Evolutionary conservation across 2,797 vertebrate genomes (phyloP).

Genomic region (Protonibea diacanthus): DNA sequence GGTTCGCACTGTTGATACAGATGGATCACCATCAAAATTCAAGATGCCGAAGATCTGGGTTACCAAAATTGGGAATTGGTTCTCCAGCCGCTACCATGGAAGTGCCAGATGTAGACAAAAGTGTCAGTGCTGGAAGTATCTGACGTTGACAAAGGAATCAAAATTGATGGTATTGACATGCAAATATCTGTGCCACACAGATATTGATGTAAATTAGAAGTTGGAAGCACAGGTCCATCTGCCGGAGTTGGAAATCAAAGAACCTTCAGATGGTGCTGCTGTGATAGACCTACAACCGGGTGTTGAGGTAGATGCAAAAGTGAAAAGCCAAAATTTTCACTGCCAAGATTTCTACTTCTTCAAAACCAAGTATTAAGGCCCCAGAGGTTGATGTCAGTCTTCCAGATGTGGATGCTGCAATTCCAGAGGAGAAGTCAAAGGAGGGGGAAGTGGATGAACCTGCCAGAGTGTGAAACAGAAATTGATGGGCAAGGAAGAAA

Average conservation of each 20-base stretch:
- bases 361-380: slow-evolving; percentile 64
- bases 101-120: slow-evolving; percentile 32
- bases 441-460: slow-evolving; percentile 4
- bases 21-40: slow-evolving; percentile 57
- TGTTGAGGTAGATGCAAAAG: slow-evolving; percentile 49
- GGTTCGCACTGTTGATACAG: neutral
- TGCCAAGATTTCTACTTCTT: slow-evolving; percentile 74
- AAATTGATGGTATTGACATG: neutral
- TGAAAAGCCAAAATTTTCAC: slow-evolving; percentile 66
- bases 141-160: neutral
- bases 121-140: slow-evolving; percentile 18
- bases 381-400: slow-evolving; percentile 56
- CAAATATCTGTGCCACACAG: slow-evolving; percentile 55
- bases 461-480: neutral
- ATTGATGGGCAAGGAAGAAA: slow-evolving; percentile 35
- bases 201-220: slow-evolving; percentile 37
- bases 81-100: slow-evolving; percentile 44
- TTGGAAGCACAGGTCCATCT: slow-evolving; percentile 25
- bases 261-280: neutral
- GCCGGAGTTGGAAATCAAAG: slow-evolving; percentile 40
- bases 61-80: slow-evolving; percentile 75
- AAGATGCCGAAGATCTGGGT: no score
- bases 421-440: slow-evolving; percentile 52
- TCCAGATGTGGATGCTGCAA: slow-evolving; percentile 27
- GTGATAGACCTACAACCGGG: slow-evolving; percentile 23